These are phyloP conservation scores for Onychomys leucogaster DNA, from an alignment of 2,797 vertebrate genomes.

Conservation along the genomic window DNA sequence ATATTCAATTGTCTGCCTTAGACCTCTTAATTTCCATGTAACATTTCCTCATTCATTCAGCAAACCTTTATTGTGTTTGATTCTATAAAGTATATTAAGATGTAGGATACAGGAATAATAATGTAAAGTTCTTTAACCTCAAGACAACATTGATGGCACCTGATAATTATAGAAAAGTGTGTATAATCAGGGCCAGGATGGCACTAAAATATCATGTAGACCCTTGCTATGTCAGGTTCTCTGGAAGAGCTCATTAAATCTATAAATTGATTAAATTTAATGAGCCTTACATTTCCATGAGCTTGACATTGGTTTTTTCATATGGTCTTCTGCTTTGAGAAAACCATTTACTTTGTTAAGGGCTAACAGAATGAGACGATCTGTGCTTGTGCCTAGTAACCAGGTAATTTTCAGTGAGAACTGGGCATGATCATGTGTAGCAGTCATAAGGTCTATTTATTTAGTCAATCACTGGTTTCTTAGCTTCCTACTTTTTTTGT, in stretches of 20 bases:
- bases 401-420: background rate
- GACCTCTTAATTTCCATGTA: background rate
- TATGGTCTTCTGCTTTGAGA: constrained; percentile 1
- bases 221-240: background rate
- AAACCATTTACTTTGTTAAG: background rate
- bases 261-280: background rate
- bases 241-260: background rate
- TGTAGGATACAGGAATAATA: background rate
- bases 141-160: background rate
- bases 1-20: background rate
- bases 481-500: constrained; percentile 28
- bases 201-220: background rate
- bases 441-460: background rate
- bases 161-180: background rate
- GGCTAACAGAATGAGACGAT: background rate
- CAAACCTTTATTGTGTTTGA: background rate
- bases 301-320: background rate
- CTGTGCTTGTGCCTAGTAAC: background rate
- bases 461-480: background rate
- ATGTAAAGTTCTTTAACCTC: background rate
- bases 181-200: background rate
- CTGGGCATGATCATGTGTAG: background rate
- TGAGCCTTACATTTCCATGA: constrained; percentile 6
- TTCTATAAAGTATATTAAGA: constrained; percentile 1
- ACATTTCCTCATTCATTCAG: constrained; percentile 5